Conservation (phyloP, 2,797 vertebrate species). For the Alectoris magna region DNA sequence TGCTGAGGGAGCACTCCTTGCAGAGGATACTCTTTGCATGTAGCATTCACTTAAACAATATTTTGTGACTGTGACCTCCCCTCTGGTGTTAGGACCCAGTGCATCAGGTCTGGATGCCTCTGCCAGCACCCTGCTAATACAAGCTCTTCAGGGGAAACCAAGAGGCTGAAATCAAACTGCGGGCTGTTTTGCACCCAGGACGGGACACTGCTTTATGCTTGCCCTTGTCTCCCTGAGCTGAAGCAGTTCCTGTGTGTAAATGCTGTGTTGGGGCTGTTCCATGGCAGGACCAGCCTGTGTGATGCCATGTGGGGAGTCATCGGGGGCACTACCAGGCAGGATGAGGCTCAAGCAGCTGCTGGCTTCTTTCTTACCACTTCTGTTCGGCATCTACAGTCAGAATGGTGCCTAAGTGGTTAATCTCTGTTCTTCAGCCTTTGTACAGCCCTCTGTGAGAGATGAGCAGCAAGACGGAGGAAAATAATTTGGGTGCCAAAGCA, state of each 20-base stretch:
- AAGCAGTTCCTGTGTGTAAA: background rate
- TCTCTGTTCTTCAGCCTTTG: background rate
- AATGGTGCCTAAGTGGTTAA: background rate
- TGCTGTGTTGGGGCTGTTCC: rapidly evolving
- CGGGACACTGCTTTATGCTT: background rate
- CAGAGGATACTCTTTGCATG: background rate
- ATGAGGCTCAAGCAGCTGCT: background rate
- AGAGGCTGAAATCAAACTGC: background rate
- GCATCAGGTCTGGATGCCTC: background rate
- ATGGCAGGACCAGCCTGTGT: rapidly evolving
- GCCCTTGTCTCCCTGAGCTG: rapidly evolving
- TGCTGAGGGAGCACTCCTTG: background rate
- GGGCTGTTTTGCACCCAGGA: background rate
- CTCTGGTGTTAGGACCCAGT: background rate
- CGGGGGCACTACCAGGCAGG: background rate
- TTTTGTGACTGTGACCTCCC: background rate
- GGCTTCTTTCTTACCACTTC: background rate
- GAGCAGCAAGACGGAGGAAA: background rate
- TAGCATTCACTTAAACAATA: background rate
- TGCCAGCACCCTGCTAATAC: background rate
- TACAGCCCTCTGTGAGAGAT: background rate
- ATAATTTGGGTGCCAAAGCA: background rate
- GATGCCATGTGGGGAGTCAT: background rate
- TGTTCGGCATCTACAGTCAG: background rate
- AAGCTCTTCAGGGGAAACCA: background rate